Evolutionary conservation across 2,888 invertebrate species (phyloP).

Genomic region (Xestobium rufovillosum): DNA sequence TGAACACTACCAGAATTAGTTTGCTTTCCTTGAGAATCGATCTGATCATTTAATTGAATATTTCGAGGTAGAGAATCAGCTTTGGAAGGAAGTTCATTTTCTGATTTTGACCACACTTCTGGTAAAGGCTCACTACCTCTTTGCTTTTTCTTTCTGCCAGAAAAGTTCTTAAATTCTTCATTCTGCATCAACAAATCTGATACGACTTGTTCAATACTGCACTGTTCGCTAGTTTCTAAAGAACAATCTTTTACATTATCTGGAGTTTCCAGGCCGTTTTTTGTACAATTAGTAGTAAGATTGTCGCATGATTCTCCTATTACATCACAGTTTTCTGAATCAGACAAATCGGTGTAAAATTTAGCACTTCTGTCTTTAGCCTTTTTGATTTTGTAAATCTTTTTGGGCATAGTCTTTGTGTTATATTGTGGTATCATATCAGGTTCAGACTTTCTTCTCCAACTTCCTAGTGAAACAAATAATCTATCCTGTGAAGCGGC

Average conservation of each 20-base stretch:
- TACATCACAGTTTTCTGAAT: constrained; percentile 48
- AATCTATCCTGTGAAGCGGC: constrained; percentile 44
- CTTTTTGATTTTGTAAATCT: constrained; percentile 63
- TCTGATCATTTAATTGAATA: constrained; percentile 58
- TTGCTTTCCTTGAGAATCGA: too few relatives aligned
- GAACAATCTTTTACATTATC: constrained; percentile 40
- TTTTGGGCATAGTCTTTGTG: constrained; percentile 61
- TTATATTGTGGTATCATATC: constrained; percentile 52
- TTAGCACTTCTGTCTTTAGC: constrained; percentile 54
- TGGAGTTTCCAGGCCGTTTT: constrained; percentile 32
- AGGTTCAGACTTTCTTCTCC: constrained; percentile 68
- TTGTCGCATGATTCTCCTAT: constrained; percentile 55
- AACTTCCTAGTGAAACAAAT: constrained; percentile 54
- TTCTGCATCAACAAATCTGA: constrained; percentile 77
- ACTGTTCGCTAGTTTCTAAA: constrained; percentile 32
- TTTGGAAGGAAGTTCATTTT: constrained; percentile 60
- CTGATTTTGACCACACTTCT: constrained; percentile 64
- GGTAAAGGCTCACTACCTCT: constrained; percentile 39
- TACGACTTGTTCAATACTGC: constrained; percentile 68
- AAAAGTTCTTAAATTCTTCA: constrained; percentile 69
- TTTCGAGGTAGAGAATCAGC: constrained; percentile 72
- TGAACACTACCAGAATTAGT: too few relatives aligned
- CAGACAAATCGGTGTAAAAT: constrained; percentile 61
- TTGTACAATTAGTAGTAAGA: constrained; percentile 27
- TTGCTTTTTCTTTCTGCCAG: constrained; percentile 58